A percentile compares a stretch with the other conserved stretches of the same genome.
Conservation (phyloP, 2,888 invertebrate species). For the Nezara viridula region DNA sequence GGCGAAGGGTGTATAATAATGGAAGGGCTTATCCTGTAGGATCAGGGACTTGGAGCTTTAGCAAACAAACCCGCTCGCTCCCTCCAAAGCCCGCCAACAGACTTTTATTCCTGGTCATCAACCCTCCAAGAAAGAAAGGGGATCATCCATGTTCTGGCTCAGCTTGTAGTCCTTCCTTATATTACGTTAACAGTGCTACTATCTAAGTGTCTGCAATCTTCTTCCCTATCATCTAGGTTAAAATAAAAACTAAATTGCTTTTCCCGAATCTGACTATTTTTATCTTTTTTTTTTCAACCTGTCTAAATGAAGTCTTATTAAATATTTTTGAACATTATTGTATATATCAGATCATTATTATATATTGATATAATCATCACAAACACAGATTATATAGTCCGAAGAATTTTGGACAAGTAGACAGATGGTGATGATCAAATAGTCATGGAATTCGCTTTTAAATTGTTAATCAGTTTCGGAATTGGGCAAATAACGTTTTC, state of each 20-base stretch:
- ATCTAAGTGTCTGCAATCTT: slow-evolving; percentile 1
- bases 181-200: not conserved
- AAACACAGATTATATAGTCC: too few species aligned
- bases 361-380: too few species aligned
- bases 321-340: too few species aligned
- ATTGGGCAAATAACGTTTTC: too few species aligned
- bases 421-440: too few species aligned
- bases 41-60: slow-evolving; percentile 52
- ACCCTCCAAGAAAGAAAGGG: slow-evolving; percentile 28
- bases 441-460: too few species aligned
- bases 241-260: not conserved
- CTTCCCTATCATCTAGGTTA: not conserved
- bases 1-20: slow-evolving; percentile 56
- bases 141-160: slow-evolving; percentile 12
- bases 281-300: not conserved
- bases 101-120: slow-evolving; percentile 45
- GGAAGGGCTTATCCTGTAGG: slow-evolving; percentile 55
- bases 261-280: not conserved
- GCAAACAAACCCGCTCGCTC: slow-evolving; percentile 50
- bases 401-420: too few species aligned
- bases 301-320: not conserved
- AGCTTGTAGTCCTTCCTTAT: not conserved
- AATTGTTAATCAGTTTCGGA: too few species aligned
- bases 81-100: slow-evolving; percentile 25
- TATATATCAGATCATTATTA: too few species aligned